These are phyloP conservation scores for Embiotoca jacksoni DNA, from an alignment of 2,113 vertebrate genomes.

Conservation along the genomic window DNA sequence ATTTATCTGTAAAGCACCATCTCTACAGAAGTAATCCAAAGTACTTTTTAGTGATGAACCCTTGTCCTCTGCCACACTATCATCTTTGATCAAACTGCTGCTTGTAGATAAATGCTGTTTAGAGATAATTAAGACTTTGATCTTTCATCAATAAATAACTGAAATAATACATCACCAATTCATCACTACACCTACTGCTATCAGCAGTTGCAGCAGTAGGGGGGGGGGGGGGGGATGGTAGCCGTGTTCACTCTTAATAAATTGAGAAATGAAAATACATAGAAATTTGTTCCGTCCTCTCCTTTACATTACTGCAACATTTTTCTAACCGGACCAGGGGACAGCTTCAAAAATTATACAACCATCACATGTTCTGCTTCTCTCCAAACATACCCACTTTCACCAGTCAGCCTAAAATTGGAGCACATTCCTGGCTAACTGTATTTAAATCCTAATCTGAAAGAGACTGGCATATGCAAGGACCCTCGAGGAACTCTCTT, in stretches of 20 bases:
- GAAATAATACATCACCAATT: constrained; percentile 2
- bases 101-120: not conserved
- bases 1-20: not conserved
- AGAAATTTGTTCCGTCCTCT: not conserved
- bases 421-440: constrained; percentile 50
- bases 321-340: constrained; percentile 4
- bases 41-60: not conserved
- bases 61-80: not conserved
- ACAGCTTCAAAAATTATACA: constrained; percentile 32
- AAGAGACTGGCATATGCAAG: constrained; percentile 54
- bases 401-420: constrained; percentile 55
- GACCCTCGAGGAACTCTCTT: constrained; percentile 54
- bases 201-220: not conserved
- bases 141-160: not conserved
- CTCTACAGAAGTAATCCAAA: not conserved
- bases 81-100: not conserved
- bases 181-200: not conserved
- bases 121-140: not conserved
- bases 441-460: constrained; percentile 53
- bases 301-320: constrained; percentile 9
- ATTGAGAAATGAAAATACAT: constrained; percentile 9
- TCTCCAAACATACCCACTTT: constrained; percentile 39
- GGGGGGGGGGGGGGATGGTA: not conserved
- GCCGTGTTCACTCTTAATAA: not conserved
- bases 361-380: constrained; percentile 36